Evolutionary conservation across 2,113 vertebrate genomes (phyloP), one percentile per base, ranked within the genome.

Genomic region (Nycticryphes semicollaris): DNA sequence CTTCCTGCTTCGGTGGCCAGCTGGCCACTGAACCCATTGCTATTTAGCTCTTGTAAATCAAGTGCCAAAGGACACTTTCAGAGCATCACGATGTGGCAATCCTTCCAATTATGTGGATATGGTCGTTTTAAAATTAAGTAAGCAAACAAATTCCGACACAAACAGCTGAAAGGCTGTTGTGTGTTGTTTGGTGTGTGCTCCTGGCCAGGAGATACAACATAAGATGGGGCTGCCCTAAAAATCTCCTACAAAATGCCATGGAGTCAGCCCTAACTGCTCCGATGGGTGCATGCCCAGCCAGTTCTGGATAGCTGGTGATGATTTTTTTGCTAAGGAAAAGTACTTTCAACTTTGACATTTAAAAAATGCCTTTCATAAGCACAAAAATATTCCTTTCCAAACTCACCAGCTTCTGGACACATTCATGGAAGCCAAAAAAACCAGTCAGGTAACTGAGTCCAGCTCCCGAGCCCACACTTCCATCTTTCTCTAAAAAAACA

Each of bases 291-390:
- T 60, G 53, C 45, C 33, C 90, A 70, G 80, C 51, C 60, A 72
- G 53, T 47, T 72, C 43, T 69, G 70, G 67, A 76, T 37, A 70
- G 75, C 47, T 87, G 1, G 2, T 48, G 43, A 48, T 25, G 60
- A 78, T 50, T n/a, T 63, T 60, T 85, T 66, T 13, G 48, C 85
- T n/a, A 90, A 78, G 51, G 28, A 96, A 92, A 96, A 92, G 48
- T 70, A 72, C 54, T 91, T 92, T 94, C 69, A 89, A 90, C 48
- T 93, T 87, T 66, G 80, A 90, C 76, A 93, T 96, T 94, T 90
- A 75, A 78, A 95, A 96, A 48, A 3, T 0, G 2, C 68, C 68
- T 87, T 92, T 87, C 0, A 0, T 89, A 90, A 92, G 79, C 76
- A 87, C 30, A 50, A 39, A 68, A 78, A 74, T 51, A 59, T 6